Evolutionary conservation across 2,113 vertebrate genomes (phyloP).

Genomic region (Serilophus lunatus): DNA sequence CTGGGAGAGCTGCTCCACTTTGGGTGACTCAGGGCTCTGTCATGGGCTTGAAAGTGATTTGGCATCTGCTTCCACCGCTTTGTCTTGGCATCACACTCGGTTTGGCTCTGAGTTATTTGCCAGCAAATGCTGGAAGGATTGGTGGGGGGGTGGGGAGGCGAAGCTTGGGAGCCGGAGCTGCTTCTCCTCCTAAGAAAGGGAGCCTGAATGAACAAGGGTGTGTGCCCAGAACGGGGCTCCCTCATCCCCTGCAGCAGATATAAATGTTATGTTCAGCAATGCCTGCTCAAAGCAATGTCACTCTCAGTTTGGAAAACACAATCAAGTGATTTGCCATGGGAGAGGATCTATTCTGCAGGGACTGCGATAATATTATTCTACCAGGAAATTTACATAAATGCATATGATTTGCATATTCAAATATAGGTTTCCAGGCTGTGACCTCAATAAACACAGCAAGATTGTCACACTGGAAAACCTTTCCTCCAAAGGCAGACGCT

Average conservation of each 20-base stretch:
- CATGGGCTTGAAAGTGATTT: neutral
- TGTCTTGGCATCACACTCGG: neutral
- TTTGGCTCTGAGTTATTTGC: neutral
- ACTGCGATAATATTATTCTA: neutral
- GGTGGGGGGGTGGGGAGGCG: neutral
- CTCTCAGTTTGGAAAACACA: neutral
- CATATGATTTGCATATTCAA: constrained; percentile 46
- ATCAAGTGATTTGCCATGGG: constrained; percentile 24
- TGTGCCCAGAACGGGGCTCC: neutral
- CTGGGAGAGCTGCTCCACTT: neutral
- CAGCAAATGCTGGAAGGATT: neutral
- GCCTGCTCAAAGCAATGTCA: neutral
- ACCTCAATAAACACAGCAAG: neutral
- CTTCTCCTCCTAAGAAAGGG: neutral
- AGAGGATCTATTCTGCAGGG: neutral
- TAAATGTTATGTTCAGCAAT: neutral
- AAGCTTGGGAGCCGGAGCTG: neutral
- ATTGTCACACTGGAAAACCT: neutral
- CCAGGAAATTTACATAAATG: neutral
- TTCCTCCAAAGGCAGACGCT: neutral
- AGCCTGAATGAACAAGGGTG: neutral
- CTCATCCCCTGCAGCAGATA: neutral
- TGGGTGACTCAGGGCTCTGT: constrained; percentile 47
- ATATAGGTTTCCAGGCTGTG: neutral
- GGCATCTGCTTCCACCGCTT: constrained; percentile 10